A percentile compares a stretch with the other conserved stretches of the same genome.
Conservation (phyloP, 1,140 invertebrate genomes). For the Zaprionus davidi region DNA sequence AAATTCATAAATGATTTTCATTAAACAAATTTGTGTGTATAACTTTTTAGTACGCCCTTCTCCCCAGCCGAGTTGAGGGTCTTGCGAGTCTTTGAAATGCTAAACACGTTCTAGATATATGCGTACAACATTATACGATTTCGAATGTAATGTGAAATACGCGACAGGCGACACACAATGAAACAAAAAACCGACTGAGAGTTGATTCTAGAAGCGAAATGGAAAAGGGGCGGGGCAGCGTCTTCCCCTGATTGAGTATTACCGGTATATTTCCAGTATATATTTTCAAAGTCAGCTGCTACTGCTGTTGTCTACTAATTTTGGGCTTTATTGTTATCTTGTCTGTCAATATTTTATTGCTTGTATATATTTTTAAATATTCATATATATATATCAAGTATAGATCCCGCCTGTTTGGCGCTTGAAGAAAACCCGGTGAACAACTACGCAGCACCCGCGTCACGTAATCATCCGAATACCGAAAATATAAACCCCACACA, state of each 20-base stretch:
- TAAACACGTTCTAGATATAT: slow-evolving; percentile 67
- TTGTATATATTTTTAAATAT: slow-evolving; percentile 47
- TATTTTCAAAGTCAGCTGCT: background rate
- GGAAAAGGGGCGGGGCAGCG: background rate
- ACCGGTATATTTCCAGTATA: slow-evolving; percentile 32
- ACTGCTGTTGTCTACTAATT: slow-evolving; percentile 26
- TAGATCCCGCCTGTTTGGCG: slow-evolving; percentile 2
- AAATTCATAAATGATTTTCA: slow-evolving; percentile 35
- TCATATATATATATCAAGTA: background rate
- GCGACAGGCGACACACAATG: slow-evolving; percentile 25
- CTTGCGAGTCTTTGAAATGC: slow-evolving; percentile 54
- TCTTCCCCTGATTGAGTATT: slow-evolving; percentile 14
- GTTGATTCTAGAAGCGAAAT: background rate
- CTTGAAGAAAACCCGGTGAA: slow-evolving; percentile 33
- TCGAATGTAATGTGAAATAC: slow-evolving; percentile 72
- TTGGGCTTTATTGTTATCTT: slow-evolving; percentile 52
- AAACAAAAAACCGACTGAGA: too few relatives aligned
- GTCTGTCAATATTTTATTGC: slow-evolving; percentile 36
- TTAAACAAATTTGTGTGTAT: slow-evolving; percentile 39
- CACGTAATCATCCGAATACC: slow-evolving; percentile 68
- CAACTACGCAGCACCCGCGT: slow-evolving; percentile 49
- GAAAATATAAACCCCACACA: slow-evolving; percentile 18
- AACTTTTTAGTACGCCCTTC: slow-evolving; percentile 58
- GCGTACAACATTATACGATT: slow-evolving; percentile 66
- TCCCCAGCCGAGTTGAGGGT: slow-evolving; percentile 44